Percentiles rank a stretch among this genome's conserved stretches.
Evolutionary conservation across 2,888 invertebrate species (phyloP).

Genomic region (Macrosoma leucophasiata): DNA sequence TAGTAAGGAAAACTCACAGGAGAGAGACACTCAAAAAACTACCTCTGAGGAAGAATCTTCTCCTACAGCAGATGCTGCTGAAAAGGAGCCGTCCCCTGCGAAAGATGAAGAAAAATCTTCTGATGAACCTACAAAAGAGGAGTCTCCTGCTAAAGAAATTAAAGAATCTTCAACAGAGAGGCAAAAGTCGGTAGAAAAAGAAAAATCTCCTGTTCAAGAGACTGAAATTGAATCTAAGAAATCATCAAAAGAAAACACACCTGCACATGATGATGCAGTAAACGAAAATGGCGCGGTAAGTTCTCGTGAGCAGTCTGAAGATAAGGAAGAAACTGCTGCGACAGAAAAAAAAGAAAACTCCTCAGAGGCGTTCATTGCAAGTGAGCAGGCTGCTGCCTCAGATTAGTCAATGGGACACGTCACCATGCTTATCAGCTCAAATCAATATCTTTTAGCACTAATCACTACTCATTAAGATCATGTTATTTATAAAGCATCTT

Average conservation of each 20-base stretch:
- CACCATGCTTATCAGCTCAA: constrained; percentile 64
- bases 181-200: constrained; percentile 41
- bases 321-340: constrained; percentile 40
- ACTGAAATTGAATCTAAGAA: constrained; percentile 36
- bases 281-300: constrained; percentile 61
- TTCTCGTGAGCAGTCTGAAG: constrained; percentile 62
- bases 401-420: constrained; percentile 48
- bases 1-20: constrained; percentile 47
- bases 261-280: constrained; percentile 43
- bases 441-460: constrained; percentile 61
- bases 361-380: constrained; percentile 61
- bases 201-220: constrained; percentile 40
- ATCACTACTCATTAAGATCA: constrained; percentile 58
- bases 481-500: constrained; percentile 60
- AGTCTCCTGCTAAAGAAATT: constrained; percentile 33
- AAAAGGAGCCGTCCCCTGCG: constrained; percentile 30
- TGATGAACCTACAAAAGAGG: constrained; percentile 34
- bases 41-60: constrained; percentile 27
- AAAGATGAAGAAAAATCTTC: constrained; percentile 35
- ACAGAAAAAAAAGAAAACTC: constrained; percentile 49
- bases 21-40: constrained; percentile 30
- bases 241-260: constrained; percentile 47
- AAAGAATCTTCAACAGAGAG: constrained; percentile 38
- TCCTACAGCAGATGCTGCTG: constrained; percentile 26
- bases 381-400: constrained; percentile 53